phyloP scores from a whole-genome alignment of 1,140 invertebrate genomes.

The Heliconius himera region DNA sequence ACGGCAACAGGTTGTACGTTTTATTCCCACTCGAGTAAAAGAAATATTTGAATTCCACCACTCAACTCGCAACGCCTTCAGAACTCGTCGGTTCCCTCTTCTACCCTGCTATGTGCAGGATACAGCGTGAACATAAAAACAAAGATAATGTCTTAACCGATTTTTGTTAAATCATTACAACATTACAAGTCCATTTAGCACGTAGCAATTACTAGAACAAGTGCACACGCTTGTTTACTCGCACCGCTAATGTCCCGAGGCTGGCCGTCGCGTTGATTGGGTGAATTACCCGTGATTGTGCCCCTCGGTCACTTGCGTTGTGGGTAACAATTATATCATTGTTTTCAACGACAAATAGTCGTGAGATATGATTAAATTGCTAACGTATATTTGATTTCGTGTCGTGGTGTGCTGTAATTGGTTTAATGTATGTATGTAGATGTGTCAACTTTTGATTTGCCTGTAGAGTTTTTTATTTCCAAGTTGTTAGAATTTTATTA shows the following conservation, averaged over 20 bases:
- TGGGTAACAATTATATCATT: slow-evolving; percentile 37
- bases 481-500: no score
- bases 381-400: slow-evolving; percentile 37
- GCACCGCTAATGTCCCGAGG: slow-evolving; percentile 63
- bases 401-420: slow-evolving; percentile 29
- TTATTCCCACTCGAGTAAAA: no score
- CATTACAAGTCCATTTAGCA: slow-evolving; percentile 27
- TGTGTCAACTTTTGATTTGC: slow-evolving; percentile 3
- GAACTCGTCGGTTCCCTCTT: no score
- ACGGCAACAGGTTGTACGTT: no score
- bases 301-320: slow-evolving; percentile 53
- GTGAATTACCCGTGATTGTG: slow-evolving; percentile 68
- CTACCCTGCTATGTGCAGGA: no score
- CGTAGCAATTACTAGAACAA: slow-evolving; percentile 18
- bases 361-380: slow-evolving; percentile 40
- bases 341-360: slow-evolving; percentile 26
- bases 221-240: slow-evolving; percentile 37
- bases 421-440: slow-evolving; percentile 11
- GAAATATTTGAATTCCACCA: no score
- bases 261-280: slow-evolving; percentile 49
- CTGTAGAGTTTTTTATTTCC: neutral
- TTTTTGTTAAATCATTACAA: slow-evolving; percentile 12
- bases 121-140: no score
- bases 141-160: no score
- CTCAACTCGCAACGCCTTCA: no score